Base-by-base conservation (phyloP, 2,888 invertebrate species). In the Tetanocera ferruginea region DNA sequence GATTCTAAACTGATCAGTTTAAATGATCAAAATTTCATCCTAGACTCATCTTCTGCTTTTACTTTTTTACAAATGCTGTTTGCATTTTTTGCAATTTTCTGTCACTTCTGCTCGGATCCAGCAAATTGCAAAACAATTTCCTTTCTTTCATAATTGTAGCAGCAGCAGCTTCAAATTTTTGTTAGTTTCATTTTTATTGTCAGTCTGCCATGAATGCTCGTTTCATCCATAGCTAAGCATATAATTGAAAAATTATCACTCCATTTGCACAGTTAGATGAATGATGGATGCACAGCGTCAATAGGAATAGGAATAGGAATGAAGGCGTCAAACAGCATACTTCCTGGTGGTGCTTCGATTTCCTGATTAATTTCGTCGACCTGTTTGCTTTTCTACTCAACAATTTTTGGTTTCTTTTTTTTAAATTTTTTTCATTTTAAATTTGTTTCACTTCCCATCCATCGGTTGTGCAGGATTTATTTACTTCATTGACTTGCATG, bases 281-380 rank as follows among this genome's bases (percentile, higher is more conserved):
- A 25, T 37, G 14, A 25, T 66, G 66, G 31, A 11, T 28, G 52
- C 31, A 31, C 34, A 17, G 31, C 34, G 3, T n/a, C n/a, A n/a
- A n/a, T n/a, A n/a, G n/a, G n/a, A n/a, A 31, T 3, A 3, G 25
- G 19, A 31, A n/a, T n/a, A n/a, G 66, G 37, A 66, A 66, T 55
- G 19, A 55, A 55, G 55, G 19, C 55, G 34, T 67, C 49, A 28
- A n/a, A 52, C 74, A n/a, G 57, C 52, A 23, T 25, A 55, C 34
- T 67, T 75, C 75, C 75, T 69, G 75, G 23, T 67, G 69, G 51
- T 55, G 75, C 55, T 75, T 75, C 75, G 52, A 75, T 75, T 75
- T 75, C 75, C 75, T 75, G 75, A 75, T 75, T 75, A 75, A 67
- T 75, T 75, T 34, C 19, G 34, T 31, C 64, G 75, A 66, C 51